Conservation (phyloP, 2,113 vertebrate species). For the Trematomus loennbergii region DNA sequence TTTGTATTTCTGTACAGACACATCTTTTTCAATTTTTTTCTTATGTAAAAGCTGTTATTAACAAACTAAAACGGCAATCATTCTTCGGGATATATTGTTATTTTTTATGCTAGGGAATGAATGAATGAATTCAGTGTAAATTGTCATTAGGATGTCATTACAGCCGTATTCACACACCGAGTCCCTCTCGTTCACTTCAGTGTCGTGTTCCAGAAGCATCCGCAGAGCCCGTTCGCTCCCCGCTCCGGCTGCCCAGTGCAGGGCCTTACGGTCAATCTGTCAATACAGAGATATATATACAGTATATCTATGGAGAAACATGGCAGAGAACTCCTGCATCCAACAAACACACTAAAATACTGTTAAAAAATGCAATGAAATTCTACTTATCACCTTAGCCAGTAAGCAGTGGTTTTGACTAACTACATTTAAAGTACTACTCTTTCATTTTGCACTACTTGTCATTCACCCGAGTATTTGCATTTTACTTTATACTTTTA, state of each 20-base stretch:
- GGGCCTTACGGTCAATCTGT: conserved; percentile 87
- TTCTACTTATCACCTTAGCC: background rate
- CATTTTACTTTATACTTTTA: no score
- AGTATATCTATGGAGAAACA: no score
- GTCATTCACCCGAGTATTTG: no score
- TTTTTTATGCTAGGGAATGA: background rate
- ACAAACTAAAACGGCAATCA: no score
- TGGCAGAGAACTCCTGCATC: background rate
- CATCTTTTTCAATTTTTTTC: background rate
- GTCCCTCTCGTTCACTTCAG: conserved; percentile 86
- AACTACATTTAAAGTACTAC: no score
- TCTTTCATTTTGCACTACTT: no score
- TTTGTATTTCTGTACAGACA: no score
- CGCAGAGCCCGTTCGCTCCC: conserved; percentile 87
- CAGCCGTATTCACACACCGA: conserved; percentile 75
- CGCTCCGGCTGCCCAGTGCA: conserved; percentile 91
- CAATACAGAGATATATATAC: conserved; percentile 14
- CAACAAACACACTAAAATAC: background rate
- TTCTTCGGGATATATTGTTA: no score
- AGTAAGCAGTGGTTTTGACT: background rate
- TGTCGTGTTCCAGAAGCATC: conserved; percentile 87
- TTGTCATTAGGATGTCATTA: background rate
- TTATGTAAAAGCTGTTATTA: background rate
- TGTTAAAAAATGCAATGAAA: background rate
- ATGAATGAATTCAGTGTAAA: background rate